Evolutionary conservation across 2,797 vertebrate genomes (phyloP).

Genomic region (Lerista edwardsae): DNA sequence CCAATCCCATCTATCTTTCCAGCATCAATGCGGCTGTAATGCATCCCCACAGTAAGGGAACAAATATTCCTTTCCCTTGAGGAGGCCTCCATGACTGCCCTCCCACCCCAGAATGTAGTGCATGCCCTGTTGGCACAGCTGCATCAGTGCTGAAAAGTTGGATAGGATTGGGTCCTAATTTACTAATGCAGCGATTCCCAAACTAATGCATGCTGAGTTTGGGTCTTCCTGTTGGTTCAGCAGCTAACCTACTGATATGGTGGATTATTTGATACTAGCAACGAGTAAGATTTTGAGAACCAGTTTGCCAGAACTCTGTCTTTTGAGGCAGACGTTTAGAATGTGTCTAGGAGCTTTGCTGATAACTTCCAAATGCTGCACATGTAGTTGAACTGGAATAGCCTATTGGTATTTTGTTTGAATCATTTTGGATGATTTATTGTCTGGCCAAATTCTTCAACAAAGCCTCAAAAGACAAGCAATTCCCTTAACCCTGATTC

Average conservation of each 20-base stretch:
- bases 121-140: no score
- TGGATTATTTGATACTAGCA: not conserved
- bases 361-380: slow-evolving; percentile 37
- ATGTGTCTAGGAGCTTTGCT: slow-evolving; percentile 7
- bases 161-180: no score
- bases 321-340: not conserved
- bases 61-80: no score
- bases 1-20: no score
- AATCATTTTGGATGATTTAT: slow-evolving; percentile 56
- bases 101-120: no score
- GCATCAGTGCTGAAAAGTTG: no score
- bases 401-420: not conserved
- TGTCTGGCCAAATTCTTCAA: slow-evolving; percentile 56
- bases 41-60: no score
- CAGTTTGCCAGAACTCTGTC: not conserved
- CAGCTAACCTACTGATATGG: not conserved
- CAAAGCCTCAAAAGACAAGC: slow-evolving; percentile 51
- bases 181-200: no score
- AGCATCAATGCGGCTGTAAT: no score
- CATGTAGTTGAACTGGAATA: not conserved
- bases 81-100: no score
- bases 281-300: not conserved
- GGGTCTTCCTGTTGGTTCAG: not conserved
- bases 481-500: slow-evolving; percentile 36
- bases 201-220: not conserved